These are phyloP conservation scores for Kryptolebias ocellatus DNA, from an alignment of 2,797 vertebrate species.

Conservation along the genomic window DNA sequence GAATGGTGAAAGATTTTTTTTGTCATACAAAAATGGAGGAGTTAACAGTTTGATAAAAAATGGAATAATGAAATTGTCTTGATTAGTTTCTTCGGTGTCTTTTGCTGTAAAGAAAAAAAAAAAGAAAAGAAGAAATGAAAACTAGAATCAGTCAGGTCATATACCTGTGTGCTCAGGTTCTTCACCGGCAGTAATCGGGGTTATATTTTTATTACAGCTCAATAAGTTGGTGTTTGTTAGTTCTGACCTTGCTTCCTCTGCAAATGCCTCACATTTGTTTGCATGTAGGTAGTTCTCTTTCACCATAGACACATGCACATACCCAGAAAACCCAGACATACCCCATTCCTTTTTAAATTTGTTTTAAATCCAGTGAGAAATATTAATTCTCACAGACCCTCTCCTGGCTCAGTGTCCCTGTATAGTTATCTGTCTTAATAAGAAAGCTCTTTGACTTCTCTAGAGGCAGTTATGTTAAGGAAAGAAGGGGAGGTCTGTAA, in stretches of 20 bases:
- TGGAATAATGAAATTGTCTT: no score
- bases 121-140: no score
- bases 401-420: constrained; percentile 19
- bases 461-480: constrained; percentile 36
- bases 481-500: constrained; percentile 55
- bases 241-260: constrained; percentile 20
- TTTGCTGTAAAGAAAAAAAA: no score
- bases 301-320: constrained; percentile 2
- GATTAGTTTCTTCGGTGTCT: no score
- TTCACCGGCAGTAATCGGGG: not conserved
- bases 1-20: no score
- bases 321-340: constrained; percentile 5
- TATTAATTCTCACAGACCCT: constrained; percentile 64
- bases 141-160: no score
- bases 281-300: constrained; percentile 46
- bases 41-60: no score
- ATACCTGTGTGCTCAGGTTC: not conserved
- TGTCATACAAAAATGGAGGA: no score
- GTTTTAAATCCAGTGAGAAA: constrained; percentile 65
- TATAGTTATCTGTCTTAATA: constrained; percentile 65
- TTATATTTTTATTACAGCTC: constrained; percentile 7
- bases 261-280: constrained; percentile 12
- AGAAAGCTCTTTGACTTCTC: constrained; percentile 65
- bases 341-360: constrained; percentile 45
- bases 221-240: constrained; percentile 10